Conservation (phyloP, 2,888 invertebrate genomes). For the Pollenia griseotomentosa region DNA sequence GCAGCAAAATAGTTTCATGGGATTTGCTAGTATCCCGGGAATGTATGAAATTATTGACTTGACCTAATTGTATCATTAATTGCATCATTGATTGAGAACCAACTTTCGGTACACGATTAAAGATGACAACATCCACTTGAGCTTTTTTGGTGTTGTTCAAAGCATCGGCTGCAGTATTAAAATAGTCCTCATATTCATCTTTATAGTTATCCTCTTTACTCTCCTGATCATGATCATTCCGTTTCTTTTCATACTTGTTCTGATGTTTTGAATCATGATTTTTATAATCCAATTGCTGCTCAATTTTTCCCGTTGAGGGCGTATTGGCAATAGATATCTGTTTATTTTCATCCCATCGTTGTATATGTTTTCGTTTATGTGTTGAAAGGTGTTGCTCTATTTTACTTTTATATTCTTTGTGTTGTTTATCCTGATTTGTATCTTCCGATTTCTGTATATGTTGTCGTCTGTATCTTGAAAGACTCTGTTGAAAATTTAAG, state of each 20-base stretch:
- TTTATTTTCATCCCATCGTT: too few relatives aligned
- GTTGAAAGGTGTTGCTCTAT: too few relatives aligned
- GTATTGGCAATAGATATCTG: too few relatives aligned
- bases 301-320: background rate
- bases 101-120: slow-evolving; percentile 95
- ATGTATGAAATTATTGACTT: slow-evolving; percentile 79
- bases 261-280: background rate
- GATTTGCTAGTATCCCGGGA: slow-evolving; percentile 92
- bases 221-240: slow-evolving; percentile 10
- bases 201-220: slow-evolving; percentile 53
- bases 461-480: background rate
- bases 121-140: slow-evolving; percentile 90
- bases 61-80: slow-evolving; percentile 88
- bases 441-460: background rate
- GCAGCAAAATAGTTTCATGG: slow-evolving; percentile 92
- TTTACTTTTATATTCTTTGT: slow-evolving; percentile 63
- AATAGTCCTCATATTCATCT: slow-evolving; percentile 62
- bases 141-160: slow-evolving; percentile 82
- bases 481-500: slow-evolving; percentile 44
- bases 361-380: background rate
- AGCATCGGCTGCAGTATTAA: slow-evolving; percentile 75
- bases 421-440: slow-evolving; percentile 29
- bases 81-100: slow-evolving; percentile 96
- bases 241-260: background rate
- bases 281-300: background rate